These are phyloP conservation scores for Odontesthes bonariensis DNA, from an alignment of 2,113 vertebrate genomes.

Conservation along the genomic window DNA sequence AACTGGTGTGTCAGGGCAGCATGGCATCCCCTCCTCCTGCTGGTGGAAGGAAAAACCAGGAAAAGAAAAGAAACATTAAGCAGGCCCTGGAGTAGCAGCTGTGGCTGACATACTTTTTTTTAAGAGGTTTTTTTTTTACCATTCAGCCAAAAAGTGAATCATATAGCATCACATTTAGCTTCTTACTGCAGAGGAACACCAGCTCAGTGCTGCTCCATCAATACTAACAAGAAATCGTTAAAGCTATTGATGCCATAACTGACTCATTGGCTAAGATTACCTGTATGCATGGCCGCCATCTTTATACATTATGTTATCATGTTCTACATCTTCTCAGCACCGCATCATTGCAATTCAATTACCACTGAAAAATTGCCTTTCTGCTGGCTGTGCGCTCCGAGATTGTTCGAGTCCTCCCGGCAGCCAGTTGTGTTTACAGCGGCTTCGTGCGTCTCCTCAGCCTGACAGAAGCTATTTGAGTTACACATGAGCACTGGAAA, in stretches of 20 bases:
- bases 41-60: no score
- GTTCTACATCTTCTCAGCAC: constrained; percentile 5
- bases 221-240: not conserved
- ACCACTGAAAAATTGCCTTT: not conserved
- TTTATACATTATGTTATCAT: constrained; percentile 20
- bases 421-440: not conserved
- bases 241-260: not conserved
- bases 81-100: no score
- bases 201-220: not conserved
- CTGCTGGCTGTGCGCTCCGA: not conserved
- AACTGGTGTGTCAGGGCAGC: no score
- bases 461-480: no score
- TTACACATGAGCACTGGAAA: no score
- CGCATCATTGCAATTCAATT: constrained; percentile 23
- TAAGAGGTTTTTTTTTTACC: no score
- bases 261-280: constrained; percentile 7
- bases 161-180: no score
- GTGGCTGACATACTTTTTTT: no score
- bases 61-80: no score
- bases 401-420: not conserved
- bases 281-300: not conserved
- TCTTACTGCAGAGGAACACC: not conserved
- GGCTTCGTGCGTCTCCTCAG: no score
- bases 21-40: no score
- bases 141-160: no score